These are phyloP conservation scores for Synergus laeviventris DNA, from an alignment of 2,888 invertebrate species.

Conservation along the genomic window DNA sequence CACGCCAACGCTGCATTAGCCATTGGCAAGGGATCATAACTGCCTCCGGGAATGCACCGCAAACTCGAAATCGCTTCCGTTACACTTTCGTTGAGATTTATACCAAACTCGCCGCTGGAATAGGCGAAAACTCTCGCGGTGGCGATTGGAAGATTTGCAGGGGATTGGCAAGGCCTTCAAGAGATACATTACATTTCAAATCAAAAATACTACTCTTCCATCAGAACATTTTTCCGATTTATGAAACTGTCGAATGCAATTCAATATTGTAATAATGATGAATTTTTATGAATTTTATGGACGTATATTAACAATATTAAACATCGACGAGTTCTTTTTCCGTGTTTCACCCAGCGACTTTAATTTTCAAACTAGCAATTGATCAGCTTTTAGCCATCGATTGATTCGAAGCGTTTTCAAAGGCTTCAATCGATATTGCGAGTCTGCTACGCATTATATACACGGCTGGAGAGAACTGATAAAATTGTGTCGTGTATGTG, in stretches of 20 bases:
- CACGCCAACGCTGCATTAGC: constrained; percentile 68
- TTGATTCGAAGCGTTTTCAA: constrained; percentile 21
- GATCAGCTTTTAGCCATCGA: constrained; percentile 26
- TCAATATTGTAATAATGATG: no score
- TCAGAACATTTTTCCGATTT: neutral
- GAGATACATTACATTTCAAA: constrained; percentile 42
- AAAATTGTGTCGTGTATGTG: neutral
- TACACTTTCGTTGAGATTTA: constrained; percentile 66
- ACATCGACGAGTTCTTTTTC: neutral
- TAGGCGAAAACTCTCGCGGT: constrained; percentile 51
- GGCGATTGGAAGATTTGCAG: constrained; percentile 57
- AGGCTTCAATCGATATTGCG: constrained; percentile 31
- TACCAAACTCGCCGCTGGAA: constrained; percentile 55
- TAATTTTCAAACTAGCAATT: constrained; percentile 19
- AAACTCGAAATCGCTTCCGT: constrained; percentile 67
- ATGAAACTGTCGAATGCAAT: neutral
- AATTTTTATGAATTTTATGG: no score
- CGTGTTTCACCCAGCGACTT: neutral
- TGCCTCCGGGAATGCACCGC: constrained; percentile 64
- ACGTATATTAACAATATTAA: no score
- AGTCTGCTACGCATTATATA: neutral
- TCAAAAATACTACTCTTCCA: neutral
- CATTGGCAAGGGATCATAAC: constrained; percentile 70
- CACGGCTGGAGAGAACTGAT: neutral
- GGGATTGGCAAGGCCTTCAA: constrained; percentile 58